phyloP scores from a whole-genome alignment of 2,113 vertebrate species.

The Mastomys coucha region DNA sequence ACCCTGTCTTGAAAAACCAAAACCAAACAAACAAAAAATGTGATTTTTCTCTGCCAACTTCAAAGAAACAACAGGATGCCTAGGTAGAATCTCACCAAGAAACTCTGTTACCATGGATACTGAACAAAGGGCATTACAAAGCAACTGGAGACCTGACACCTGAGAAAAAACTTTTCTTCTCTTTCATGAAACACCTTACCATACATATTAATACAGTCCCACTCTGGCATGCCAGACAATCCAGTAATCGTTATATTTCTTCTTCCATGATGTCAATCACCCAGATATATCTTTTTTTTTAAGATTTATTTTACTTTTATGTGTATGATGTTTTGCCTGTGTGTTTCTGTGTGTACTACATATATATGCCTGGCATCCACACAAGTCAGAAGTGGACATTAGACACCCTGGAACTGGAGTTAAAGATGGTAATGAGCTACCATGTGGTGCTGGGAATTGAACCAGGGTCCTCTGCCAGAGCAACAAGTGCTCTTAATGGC shows the following conservation, averaged over 20 bases:
- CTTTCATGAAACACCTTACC: constrained; percentile 16
- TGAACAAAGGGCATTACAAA: constrained; percentile 28
- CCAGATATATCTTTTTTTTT: not conserved
- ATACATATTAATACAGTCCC: not conserved
- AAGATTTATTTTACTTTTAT: not conserved
- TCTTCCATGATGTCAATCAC: not conserved
- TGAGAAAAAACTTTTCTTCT: not conserved
- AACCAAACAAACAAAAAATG: too few species aligned
- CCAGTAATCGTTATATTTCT: constrained; percentile 1
- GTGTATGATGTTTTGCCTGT: not conserved
- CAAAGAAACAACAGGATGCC: constrained; percentile 24
- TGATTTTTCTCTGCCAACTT: not conserved
- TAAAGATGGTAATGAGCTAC: not conserved
- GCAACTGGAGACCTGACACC: not conserved
- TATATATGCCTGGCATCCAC: not conserved
- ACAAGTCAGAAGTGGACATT: not conserved
- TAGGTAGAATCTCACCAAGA: not conserved
- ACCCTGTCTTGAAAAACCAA: too few species aligned
- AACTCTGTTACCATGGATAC: not conserved
- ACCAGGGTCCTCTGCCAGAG: not conserved
- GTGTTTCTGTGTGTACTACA: not conserved
- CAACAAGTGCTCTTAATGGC: not conserved
- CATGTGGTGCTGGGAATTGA: not conserved
- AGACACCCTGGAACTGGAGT: not conserved
- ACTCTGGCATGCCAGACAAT: constrained; percentile 24